A percentile compares a stretch with the other conserved stretches of the same genome.
phyloP scores from a whole-genome alignment of 2,797 vertebrate species.

The Myotis daubentonii region DNA sequence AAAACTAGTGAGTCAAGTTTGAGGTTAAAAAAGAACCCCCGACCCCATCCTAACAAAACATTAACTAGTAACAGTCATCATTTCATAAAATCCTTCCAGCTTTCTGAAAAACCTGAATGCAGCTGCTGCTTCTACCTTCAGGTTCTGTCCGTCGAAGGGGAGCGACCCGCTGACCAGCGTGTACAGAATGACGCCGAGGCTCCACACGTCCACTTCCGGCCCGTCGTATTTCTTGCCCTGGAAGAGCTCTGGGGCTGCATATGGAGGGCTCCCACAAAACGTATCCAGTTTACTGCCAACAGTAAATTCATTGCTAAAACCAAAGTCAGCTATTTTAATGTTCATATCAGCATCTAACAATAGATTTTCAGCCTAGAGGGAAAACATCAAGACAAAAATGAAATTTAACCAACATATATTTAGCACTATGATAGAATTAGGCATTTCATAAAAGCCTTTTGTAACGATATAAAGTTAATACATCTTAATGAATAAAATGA shows the following conservation, averaged over 20 bases:
- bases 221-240: conserved; percentile 99
- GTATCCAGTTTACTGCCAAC: conserved; percentile 98
- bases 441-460: conserved; percentile 61
- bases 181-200: conserved; percentile 98
- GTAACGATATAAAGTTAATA: neutral
- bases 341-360: conserved; percentile 99
- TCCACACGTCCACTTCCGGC: conserved; percentile 99
- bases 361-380: conserved; percentile 95
- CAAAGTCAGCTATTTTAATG: conserved; percentile 99
- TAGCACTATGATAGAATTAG: conserved; percentile 44
- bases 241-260: conserved; percentile 98
- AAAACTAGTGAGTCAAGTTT: conserved; percentile 50
- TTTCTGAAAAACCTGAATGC: neutral
- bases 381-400: conserved; percentile 79
- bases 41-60: neutral
- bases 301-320: conserved; percentile 99
- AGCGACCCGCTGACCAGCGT: conserved; percentile 98
- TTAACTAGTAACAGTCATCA: neutral
- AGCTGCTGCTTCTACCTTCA: conserved; percentile 89
- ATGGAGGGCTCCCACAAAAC: conserved; percentile 97
- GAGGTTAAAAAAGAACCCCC: conserved; percentile 29
- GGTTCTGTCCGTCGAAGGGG: conserved; percentile 97
- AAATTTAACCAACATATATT: conserved; percentile 70
- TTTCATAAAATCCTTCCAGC: neutral
- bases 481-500: conserved; percentile 33